Evolutionary conservation across 1,140 invertebrate genomes (phyloP), one percentile per base, ranked within the genome.

Genomic region (Drosophila nasuta): DNA sequence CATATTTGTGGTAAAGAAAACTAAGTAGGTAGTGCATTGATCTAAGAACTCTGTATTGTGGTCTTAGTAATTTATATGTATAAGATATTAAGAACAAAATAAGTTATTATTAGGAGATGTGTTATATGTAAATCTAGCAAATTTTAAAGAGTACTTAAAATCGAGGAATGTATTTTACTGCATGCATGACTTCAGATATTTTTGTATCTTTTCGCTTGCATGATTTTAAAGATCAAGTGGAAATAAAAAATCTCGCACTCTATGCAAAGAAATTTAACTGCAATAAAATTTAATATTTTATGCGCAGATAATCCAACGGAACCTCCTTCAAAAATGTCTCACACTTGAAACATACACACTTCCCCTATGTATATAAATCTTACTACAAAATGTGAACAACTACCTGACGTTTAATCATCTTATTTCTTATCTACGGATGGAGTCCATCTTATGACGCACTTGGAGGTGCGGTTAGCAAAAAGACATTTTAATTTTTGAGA

Each of bases 321-420:
- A 11, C 5, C 10, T 52, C 25, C n/a, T 35, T 49, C 54, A 51
- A 38, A 56, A 28, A 10, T 49, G 46, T 69, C 57, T 28, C 56
- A 73, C 38, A 73, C 56, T 60, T 68, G 64, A 68, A 52, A 20
- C 30, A 28, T 5, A 5, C 33, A 11, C 20, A 52, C 45, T 33
- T 38, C 8, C 20, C 20, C 20, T 4, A 2, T 13, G 0, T 45
- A 45, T 6, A 8, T 48, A 11, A 54, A 30, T 35, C 33, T 60
- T 6, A 30, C 38, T 17, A 30, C 25, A 28, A 8, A 10, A 49
- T n/a, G 11, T 35, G 30, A 33, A 35, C 28, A 60, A 1, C 38
- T 17, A 49, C 41, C 45, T 49, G 41, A 13, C n/a, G 41, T 20
- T 67, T 54, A 67, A 73, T 73, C 71, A 69, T 60, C 17, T 60